Conservation (phyloP, 2,888 invertebrate genomes). For the Phyllotreta cruciferae region DNA sequence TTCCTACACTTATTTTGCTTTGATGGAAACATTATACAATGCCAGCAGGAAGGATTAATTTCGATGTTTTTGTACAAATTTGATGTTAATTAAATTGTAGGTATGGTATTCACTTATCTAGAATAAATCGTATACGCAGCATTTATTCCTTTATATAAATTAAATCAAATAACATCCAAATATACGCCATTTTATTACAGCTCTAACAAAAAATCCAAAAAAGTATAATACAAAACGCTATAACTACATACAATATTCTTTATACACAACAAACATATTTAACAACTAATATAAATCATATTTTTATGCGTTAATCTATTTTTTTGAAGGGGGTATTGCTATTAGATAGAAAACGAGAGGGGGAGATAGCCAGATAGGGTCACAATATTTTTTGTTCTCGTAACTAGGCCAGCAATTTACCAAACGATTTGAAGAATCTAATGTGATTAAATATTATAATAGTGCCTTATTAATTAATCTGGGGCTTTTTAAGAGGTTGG, state of each 20-base stretch:
- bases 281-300: conserved; percentile 42
- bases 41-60: not conserved
- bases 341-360: conserved; percentile 37
- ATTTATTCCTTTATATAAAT: not conserved
- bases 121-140: no score
- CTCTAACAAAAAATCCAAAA: conserved; percentile 60
- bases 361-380: conserved; percentile 26
- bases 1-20: conserved; percentile 5
- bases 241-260: conserved; percentile 54
- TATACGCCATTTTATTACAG: conserved; percentile 63
- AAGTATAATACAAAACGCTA: conserved; percentile 61
- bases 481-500: no score
- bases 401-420: no score
- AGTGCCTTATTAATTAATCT: no score
- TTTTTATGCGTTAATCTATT: conserved; percentile 39
- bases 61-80: not conserved
- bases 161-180: conserved; percentile 57
- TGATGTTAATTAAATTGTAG: conserved; percentile 12
- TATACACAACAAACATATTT: conserved; percentile 57
- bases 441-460: no score
- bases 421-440: no score
- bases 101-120: not conserved
- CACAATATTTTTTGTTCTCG: conserved; percentile 12
- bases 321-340: conserved; percentile 41
- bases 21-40: conserved; percentile 8